A percentile compares a stretch with the other conserved stretches of the same genome.
Evolutionary conservation across 2,888 invertebrate species (phyloP).

Genomic region (Stictocephala bisonia): DNA sequence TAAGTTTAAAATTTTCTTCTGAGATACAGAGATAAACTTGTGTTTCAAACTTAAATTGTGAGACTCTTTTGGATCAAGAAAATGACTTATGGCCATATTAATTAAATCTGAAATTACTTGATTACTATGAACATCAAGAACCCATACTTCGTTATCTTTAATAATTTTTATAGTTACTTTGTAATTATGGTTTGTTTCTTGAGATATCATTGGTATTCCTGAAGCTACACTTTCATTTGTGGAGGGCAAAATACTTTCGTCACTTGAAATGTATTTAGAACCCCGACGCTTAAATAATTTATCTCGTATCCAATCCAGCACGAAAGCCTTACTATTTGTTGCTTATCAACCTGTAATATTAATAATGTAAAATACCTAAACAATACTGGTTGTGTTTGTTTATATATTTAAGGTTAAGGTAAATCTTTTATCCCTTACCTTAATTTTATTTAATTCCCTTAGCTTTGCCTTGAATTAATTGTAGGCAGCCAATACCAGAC

Average conservation of each 20-base stretch:
- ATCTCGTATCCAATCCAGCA: conserved; percentile 41
- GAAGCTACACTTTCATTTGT: not conserved
- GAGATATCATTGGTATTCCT: conserved; percentile 8
- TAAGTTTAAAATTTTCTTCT: conserved; percentile 23
- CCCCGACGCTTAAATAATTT: conserved; percentile 29
- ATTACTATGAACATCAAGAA: conserved; percentile 2
- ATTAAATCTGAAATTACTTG: conserved; percentile 21
- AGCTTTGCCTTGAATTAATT: no score
- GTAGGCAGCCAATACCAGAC: no score
- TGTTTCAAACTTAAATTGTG: conserved; percentile 24
- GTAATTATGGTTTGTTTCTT: conserved; percentile 16
- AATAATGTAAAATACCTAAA: no score
- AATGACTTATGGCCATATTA: conserved; percentile 38
- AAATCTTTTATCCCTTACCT: no score
- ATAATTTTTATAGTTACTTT: conserved; percentile 44
- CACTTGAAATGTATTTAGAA: no score
- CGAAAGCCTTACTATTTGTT: conserved; percentile 38
- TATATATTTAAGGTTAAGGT: no score
- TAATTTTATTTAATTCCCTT: no score
- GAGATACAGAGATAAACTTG: conserved; percentile 39
- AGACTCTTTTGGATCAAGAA: conserved; percentile 14
- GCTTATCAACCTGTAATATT: no score
- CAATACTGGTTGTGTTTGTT: no score
- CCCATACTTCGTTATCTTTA: conserved; percentile 37
- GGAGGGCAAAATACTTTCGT: not conserved